Conservation (phyloP, 2,797 vertebrate genomes). For the Crypturellus tataupa region DNA sequence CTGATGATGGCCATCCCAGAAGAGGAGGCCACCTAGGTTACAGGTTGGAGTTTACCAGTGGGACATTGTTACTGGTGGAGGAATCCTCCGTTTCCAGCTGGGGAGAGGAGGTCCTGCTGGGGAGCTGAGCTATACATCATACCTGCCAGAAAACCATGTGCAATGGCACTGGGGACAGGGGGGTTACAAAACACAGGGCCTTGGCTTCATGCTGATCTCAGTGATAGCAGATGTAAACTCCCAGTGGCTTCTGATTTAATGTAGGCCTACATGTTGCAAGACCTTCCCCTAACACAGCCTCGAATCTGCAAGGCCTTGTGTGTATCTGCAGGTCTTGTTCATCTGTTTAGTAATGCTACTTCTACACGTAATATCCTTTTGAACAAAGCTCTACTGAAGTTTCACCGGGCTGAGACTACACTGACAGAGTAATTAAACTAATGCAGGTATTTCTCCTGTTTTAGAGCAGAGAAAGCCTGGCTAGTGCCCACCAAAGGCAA, state of each 20-base stretch:
- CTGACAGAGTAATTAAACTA: not conserved
- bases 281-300: not conserved
- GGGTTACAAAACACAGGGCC: not conserved
- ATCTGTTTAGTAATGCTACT: not conserved
- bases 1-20: not conserved
- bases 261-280: not conserved
- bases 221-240: not conserved
- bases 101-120: not conserved
- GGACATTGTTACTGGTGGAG: not conserved
- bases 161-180: not conserved
- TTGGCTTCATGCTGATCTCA: not conserved
- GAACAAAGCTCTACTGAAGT: not conserved
- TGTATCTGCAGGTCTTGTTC: not conserved
- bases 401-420: not conserved
- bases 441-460: too few species aligned
- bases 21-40: not conserved
- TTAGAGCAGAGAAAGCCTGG: not conserved
- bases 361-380: not conserved
- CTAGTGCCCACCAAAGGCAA: not conserved
- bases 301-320: not conserved
- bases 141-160: not conserved
- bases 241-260: not conserved
- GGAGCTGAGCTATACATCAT: not conserved
- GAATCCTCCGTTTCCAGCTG: not conserved
- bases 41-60: not conserved